Percentiles rank a stretch among this genome's conserved stretches.
These are phyloP conservation scores for Amazona guildingii DNA, from an alignment of 2,113 vertebrate genomes.

Conservation along the genomic window DNA sequence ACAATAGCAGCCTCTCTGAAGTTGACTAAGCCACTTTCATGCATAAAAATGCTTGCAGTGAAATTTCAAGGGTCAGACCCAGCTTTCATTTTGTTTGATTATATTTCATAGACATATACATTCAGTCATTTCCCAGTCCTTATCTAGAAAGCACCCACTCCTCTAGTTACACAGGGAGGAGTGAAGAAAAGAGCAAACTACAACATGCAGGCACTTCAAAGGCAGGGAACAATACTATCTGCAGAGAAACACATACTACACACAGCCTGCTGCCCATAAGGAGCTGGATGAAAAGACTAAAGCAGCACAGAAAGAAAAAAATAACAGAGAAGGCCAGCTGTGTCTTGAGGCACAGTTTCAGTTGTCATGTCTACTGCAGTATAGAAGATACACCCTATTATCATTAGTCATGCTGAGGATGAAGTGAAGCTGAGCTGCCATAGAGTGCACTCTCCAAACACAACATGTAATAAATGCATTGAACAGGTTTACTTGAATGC, in stretches of 20 bases:
- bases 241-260: conserved; percentile 1
- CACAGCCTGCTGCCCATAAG: background rate
- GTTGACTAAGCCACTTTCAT: background rate
- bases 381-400: background rate
- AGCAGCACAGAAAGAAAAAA: background rate
- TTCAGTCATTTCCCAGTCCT: background rate
- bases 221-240: background rate
- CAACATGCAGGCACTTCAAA: background rate
- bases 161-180: background rate
- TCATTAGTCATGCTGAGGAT: conserved; percentile 8
- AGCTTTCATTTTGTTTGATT: conserved; percentile 14
- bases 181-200: conserved; percentile 4
- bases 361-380: background rate
- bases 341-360: background rate
- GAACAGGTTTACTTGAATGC: background rate
- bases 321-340: background rate
- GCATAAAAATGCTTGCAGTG: background rate
- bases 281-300: background rate
- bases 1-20: background rate
- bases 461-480: background rate
- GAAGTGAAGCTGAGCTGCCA: background rate
- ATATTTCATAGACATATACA: background rate
- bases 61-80: background rate
- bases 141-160: background rate
- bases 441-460: background rate